Conservation (phyloP, 2,888 invertebrate genomes). For the Drosophila buzzatii region DNA sequence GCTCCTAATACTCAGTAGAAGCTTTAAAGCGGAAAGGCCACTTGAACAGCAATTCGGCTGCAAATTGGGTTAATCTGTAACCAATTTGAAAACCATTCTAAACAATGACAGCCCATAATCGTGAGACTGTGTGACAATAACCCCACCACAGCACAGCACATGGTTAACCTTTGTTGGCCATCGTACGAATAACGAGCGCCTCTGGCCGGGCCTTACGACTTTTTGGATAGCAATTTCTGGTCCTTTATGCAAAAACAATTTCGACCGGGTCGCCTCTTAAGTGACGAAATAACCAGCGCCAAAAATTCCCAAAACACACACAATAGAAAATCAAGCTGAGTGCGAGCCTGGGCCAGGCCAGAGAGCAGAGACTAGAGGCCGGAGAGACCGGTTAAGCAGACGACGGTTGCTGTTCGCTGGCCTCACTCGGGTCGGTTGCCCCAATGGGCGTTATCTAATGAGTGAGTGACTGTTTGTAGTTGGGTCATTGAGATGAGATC, state of each 20-base stretch:
- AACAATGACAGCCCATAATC: slow-evolving; percentile 55
- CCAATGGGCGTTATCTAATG: slow-evolving; percentile 54
- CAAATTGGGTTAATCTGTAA: slow-evolving; percentile 55
- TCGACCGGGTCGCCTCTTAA: slow-evolving; percentile 38
- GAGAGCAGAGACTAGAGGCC: no score
- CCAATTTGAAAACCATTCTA: slow-evolving; percentile 58
- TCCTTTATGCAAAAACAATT: slow-evolving; percentile 74
- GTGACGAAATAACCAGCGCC: slow-evolving; percentile 66
- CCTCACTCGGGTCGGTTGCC: not conserved
- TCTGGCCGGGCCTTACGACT: not conserved
- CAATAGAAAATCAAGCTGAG: slow-evolving; percentile 11
- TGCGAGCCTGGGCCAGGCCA: no score
- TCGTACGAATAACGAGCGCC: not conserved
- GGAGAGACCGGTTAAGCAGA: not conserved
- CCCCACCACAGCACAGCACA: slow-evolving; percentile 16
- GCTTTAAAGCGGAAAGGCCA: not conserved
- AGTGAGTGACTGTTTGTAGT: slow-evolving; percentile 47
- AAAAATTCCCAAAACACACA: slow-evolving; percentile 35
- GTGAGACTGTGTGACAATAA: slow-evolving; percentile 32
- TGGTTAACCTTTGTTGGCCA: slow-evolving; percentile 29
- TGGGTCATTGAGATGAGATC: slow-evolving; percentile 67
- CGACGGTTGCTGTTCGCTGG: not conserved
- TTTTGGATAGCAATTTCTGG: slow-evolving; percentile 27
- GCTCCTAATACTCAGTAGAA: not conserved
- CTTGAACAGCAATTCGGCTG: not conserved